Conservation (phyloP, 2,888 invertebrate species). For the Drosophila longiperda region DNA sequence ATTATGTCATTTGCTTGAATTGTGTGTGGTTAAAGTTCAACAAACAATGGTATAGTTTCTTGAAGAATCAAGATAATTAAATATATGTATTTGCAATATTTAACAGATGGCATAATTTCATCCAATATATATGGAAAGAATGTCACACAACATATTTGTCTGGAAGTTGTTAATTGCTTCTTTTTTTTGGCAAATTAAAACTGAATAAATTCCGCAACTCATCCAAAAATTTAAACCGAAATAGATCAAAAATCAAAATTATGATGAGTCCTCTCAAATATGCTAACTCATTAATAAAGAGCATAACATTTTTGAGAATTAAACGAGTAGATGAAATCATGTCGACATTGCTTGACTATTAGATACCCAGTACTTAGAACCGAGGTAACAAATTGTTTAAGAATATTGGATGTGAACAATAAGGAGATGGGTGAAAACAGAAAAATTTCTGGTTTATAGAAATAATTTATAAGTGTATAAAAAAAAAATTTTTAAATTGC, state of each 20-base stretch:
- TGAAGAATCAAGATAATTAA: slow-evolving; percentile 6
- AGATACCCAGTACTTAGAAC: neutral
- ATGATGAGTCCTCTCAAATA: slow-evolving; percentile 9
- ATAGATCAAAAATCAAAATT: slow-evolving; percentile 9
- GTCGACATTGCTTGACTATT: neutral
- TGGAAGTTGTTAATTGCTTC: slow-evolving; percentile 9
- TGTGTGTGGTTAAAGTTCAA: slow-evolving; percentile 31
- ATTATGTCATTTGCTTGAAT: slow-evolving; percentile 44
- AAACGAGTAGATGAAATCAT: neutral
- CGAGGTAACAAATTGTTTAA: neutral
- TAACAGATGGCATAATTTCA: slow-evolving; percentile 31
- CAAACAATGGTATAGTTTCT: slow-evolving; percentile 5
- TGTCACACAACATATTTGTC: slow-evolving; percentile 12
- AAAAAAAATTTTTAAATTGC: neutral
- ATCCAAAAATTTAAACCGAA: slow-evolving; percentile 7
- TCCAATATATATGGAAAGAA: slow-evolving; percentile 26
- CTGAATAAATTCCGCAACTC: slow-evolving; percentile 25
- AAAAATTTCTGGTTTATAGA: neutral
- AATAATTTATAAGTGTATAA: neutral
- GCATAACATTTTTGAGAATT: neutral
- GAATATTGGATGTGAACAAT: neutral
- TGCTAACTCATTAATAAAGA: slow-evolving; percentile 2
- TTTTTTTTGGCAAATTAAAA: slow-evolving; percentile 16
- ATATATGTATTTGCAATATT: slow-evolving; percentile 10
- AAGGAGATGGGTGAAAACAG: neutral